phyloP scores from a whole-genome alignment of 2,888 invertebrate genomes.

The Caenorhabditis uteleia region DNA sequence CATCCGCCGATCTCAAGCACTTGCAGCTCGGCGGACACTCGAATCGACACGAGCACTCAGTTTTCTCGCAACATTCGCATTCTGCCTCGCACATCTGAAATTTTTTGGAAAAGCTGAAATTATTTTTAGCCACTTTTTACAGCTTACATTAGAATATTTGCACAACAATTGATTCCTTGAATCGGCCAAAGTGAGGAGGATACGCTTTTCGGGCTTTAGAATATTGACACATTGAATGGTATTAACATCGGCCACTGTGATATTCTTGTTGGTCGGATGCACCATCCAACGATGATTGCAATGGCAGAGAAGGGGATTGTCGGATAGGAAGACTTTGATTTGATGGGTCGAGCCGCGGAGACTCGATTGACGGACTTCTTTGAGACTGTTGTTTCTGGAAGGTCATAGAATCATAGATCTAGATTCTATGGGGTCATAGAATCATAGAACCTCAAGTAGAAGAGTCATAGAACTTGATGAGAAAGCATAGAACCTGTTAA shows the following conservation, averaged over 20 bases:
- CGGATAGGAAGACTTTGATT: constrained; percentile 34
- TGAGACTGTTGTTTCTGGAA: constrained; percentile 48
- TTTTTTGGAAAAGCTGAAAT: neutral
- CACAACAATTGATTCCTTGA: constrained; percentile 48
- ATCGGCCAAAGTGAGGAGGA: constrained; percentile 37
- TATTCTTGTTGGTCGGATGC: constrained; percentile 17
- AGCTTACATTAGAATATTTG: constrained; percentile 48
- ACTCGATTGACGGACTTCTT: constrained; percentile 34
- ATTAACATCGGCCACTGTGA: constrained; percentile 33
- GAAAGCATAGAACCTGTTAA: too few species aligned
- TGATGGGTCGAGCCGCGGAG: constrained; percentile 28
- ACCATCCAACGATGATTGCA: constrained; percentile 44
- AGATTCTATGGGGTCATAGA: too few species aligned
- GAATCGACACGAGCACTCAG: constrained; percentile 31
- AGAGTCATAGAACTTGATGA: too few species aligned
- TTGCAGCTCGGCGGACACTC: constrained; percentile 35
- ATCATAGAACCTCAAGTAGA: too few species aligned
- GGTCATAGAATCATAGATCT: too few species aligned
- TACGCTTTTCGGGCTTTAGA: constrained; percentile 22
- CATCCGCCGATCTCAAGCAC: constrained; percentile 34
- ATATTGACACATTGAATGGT: constrained; percentile 36
- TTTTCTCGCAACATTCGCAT: constrained; percentile 40
- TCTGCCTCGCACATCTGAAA: constrained; percentile 45
- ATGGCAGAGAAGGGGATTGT: constrained; percentile 41
- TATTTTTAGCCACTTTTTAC: neutral